These are phyloP conservation scores for Electrophaes corylata DNA, from an alignment of 2,888 invertebrate species.

Conservation along the genomic window DNA sequence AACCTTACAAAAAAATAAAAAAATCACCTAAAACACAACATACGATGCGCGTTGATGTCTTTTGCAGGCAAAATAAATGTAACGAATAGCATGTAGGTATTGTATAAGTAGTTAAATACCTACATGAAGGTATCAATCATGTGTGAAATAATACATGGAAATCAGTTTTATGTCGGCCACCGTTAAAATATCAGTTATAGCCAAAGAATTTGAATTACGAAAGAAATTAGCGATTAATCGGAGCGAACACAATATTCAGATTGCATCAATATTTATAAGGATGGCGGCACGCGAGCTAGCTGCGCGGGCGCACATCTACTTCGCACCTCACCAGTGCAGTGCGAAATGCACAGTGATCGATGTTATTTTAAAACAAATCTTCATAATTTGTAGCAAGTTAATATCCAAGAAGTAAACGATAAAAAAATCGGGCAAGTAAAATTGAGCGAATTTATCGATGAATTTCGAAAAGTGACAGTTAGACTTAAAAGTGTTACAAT, in stretches of 20 bases:
- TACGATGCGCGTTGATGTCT: constrained; percentile 12
- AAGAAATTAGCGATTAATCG: constrained; percentile 72
- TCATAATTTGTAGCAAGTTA: not conserved
- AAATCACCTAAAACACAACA: not conserved
- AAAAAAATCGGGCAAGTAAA: constrained; percentile 9
- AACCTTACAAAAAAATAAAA: not conserved
- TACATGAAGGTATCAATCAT: no score
- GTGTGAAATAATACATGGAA: no score
- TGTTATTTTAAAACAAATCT: constrained; percentile 3
- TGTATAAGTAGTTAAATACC: no score
- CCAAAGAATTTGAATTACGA: constrained; percentile 61
- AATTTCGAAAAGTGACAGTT: constrained; percentile 35
- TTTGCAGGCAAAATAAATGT: constrained; percentile 11
- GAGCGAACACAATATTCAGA: constrained; percentile 68
- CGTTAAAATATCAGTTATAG: constrained; percentile 42
- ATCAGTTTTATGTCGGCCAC: constrained; percentile 35
- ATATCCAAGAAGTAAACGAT: constrained; percentile 1
- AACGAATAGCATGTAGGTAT: not conserved
- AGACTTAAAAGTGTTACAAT: constrained; percentile 46
- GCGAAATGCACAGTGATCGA: constrained; percentile 39
- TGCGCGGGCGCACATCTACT: constrained; percentile 63
- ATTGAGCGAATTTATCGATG: constrained; percentile 31
- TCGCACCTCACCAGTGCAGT: constrained; percentile 73
- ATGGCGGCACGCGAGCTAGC: constrained; percentile 55
- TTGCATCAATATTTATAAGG: constrained; percentile 81